Base-by-base conservation (phyloP, 2,888 invertebrate genomes). In the Eumerus sabulonum region DNA sequence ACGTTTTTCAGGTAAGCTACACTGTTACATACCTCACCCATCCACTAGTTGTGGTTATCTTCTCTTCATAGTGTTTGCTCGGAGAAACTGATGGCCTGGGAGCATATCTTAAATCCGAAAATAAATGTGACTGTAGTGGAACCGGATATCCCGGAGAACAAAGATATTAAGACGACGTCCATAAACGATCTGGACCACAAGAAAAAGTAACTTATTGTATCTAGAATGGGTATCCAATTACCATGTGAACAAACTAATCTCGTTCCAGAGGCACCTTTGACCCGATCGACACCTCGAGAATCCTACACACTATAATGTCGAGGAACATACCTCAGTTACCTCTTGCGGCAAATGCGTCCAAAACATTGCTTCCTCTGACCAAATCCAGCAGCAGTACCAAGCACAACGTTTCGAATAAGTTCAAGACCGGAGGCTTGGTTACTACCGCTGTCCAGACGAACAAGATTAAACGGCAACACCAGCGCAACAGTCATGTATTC, bases 381-480 rank as follows among this genome's bases (percentile, higher is more conserved):
- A 5, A 59, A 36, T 63, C 82, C 64, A 64, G 63, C 60, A 27
- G 27, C 27, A 27, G 27, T 4, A 27, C n/a, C n/a, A 76, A 74
- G 48, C 50, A 54, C 16, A 45, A 50, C 27, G 40, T 53, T 16
- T 35, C 63, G 11, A 83, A 79, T 68, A 90, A 90, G 76, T 93
- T 93, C 83, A 91, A 91, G 84, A 92, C 92, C 82, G 89, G 91
- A 71, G 92, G 91, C 16, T 89, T 92, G 76, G 91, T 93, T 0
- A 91, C 92, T 27, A 91, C 92, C 11, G 92, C 92, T 1, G 68
- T 76, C 12, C 82, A 76, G 47, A 59, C 74, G 3, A 47, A 18
- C 14, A 85, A 85, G 5, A 87, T 2, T 7, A 27, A 27, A 27
- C 27, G 27, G 7, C 7, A 27, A 4, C 27, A 27, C 2, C 27